Evolutionary conservation across 2,888 invertebrate genomes (phyloP).

Genomic region (Nomada fabriciana): DNA sequence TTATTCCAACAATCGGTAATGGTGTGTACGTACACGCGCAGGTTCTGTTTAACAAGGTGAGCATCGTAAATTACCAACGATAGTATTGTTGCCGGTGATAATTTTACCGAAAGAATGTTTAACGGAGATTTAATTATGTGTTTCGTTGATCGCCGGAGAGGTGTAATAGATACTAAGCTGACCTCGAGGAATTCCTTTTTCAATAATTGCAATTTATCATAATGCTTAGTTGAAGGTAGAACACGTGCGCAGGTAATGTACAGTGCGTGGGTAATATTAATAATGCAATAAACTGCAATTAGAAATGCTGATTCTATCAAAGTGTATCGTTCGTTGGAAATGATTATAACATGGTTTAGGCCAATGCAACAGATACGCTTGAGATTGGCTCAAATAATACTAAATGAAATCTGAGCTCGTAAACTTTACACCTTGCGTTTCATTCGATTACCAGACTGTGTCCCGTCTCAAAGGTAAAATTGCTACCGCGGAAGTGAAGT

Average conservation of each 20-base stretch:
- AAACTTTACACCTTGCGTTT: no score
- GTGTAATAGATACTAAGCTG: neutral
- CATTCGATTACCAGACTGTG: no score
- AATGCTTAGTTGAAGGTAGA: neutral
- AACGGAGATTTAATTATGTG: neutral
- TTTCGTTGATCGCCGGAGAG: neutral
- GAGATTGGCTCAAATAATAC: no score
- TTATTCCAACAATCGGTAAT: neutral
- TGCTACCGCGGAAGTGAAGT: neutral
- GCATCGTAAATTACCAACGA: neutral
- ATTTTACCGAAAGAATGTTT: neutral
- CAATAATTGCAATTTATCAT: neutral
- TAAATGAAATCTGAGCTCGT: no score
- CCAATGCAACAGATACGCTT: no score
- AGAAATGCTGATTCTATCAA: neutral
- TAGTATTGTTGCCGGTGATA: neutral
- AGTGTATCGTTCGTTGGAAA: no score
- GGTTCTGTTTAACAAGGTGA: neutral
- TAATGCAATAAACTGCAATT: neutral
- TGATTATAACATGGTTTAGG: no score
- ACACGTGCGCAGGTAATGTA: neutral
- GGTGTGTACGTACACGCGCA: no score
- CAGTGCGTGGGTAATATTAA: no score
- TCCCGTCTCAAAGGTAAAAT: neutral
- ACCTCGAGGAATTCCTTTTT: neutral